phyloP scores from a whole-genome alignment of 2,113 vertebrate species.

The Aphelocoma coerulescens region DNA sequence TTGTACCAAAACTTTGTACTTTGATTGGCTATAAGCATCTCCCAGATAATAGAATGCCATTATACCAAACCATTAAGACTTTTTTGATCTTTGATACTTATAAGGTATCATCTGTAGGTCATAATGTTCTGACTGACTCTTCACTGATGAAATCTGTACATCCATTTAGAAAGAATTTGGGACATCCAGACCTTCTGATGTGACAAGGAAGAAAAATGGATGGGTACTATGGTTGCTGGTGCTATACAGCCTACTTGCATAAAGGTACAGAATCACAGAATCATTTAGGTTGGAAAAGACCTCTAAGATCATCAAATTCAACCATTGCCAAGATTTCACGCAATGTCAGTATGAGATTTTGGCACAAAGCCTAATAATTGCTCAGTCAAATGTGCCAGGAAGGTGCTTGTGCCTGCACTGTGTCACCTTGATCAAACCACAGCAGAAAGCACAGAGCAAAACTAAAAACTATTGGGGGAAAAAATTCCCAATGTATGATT shows the following conservation, averaged over 20 bases:
- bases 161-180: not conserved
- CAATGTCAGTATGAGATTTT: not conserved
- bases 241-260: not conserved
- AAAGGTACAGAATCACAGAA: not conserved
- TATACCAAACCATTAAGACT: not conserved
- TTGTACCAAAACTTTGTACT: not conserved
- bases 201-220: not conserved
- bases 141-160: not conserved
- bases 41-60: not conserved
- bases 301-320: not conserved
- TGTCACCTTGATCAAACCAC: not conserved
- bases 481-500: not conserved
- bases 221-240: not conserved
- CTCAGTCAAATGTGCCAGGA: not conserved
- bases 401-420: not conserved
- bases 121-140: not conserved
- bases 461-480: not conserved
- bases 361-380: not conserved
- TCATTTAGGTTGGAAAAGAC: not conserved
- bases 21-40: not conserved
- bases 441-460: not conserved
- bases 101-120: not conserved
- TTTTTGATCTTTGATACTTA: not conserved
- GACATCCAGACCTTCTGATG: not conserved
- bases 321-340: accelerated